Conservation (phyloP, 2,888 invertebrate genomes). For the Cephus pygmeus region DNA sequence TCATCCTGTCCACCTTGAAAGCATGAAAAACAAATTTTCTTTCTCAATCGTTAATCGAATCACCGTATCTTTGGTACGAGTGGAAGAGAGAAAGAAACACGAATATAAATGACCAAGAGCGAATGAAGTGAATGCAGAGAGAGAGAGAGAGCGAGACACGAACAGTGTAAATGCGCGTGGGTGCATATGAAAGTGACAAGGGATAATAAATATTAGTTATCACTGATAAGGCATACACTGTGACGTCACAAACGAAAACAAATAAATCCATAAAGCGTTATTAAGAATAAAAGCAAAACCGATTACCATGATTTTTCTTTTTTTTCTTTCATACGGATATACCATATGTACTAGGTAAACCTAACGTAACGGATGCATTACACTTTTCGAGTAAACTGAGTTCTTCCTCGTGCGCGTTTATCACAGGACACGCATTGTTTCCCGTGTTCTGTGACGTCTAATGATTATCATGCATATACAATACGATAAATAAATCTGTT, state of each 20-base stretch:
- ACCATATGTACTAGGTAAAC: neutral
- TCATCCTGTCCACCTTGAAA: neutral
- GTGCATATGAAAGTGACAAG: neutral
- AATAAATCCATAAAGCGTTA: neutral
- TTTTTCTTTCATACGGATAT: neutral
- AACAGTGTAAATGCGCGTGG: neutral
- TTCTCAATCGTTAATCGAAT: neutral
- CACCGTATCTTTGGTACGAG: neutral
- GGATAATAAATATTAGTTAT: neutral
- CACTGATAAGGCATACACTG: neutral
- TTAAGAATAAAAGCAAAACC: neutral
- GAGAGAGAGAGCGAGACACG: too few relatives aligned
- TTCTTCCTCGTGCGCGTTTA: neutral
- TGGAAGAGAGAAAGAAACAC: neutral
- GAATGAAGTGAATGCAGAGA: neutral
- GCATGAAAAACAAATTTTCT: neutral
- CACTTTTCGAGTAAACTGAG: neutral
- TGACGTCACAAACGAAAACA: neutral
- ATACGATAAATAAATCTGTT: conserved; percentile 14
- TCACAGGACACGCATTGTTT: neutral
- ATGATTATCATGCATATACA: neutral
- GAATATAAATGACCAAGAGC: neutral
- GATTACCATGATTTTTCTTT: neutral
- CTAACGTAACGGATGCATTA: neutral
- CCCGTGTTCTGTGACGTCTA: neutral